Evolutionary conservation across 1,140 invertebrate genomes (phyloP).

Genomic region (Sinella curviseta): DNA sequence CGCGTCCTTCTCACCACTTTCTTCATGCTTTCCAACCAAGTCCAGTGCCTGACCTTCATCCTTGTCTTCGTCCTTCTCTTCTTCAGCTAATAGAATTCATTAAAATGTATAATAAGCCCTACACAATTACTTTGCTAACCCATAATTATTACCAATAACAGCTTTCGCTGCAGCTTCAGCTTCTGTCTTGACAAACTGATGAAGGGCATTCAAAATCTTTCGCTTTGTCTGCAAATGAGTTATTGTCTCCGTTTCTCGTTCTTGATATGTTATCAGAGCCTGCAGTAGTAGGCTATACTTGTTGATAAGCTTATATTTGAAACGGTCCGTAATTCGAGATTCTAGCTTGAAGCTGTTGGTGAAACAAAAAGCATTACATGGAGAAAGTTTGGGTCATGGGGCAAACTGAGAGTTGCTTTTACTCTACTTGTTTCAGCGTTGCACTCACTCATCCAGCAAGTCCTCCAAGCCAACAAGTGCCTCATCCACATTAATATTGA

Average conservation of each 20-base stretch:
- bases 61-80: slow-evolving; percentile 29
- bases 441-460: slow-evolving; percentile 32
- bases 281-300: slow-evolving; percentile 46
- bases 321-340: slow-evolving; percentile 36
- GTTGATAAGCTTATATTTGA: slow-evolving; percentile 32
- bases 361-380: neutral
- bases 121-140: no score
- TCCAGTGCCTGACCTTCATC: neutral
- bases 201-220: slow-evolving; percentile 37
- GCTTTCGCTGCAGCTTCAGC: neutral
- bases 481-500: slow-evolving; percentile 42
- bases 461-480: slow-evolving; percentile 36
- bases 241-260: slow-evolving; percentile 45
- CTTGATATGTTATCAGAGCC: slow-evolving; percentile 46
- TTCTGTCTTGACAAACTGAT: slow-evolving; percentile 38
- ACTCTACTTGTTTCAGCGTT: no score
- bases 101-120: neutral
- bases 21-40: neutral
- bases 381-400: neutral
- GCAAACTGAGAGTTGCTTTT: neutral
- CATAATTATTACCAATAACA: neutral
- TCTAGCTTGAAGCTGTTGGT: slow-evolving; percentile 18
- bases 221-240: slow-evolving; percentile 34
- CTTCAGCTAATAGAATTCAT: slow-evolving; percentile 23
- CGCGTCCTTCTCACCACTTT: neutral